Evolutionary conservation across 2,888 invertebrate genomes (phyloP), one percentile per base, ranked within the genome.

Genomic region (Melanostoma scalare): DNA sequence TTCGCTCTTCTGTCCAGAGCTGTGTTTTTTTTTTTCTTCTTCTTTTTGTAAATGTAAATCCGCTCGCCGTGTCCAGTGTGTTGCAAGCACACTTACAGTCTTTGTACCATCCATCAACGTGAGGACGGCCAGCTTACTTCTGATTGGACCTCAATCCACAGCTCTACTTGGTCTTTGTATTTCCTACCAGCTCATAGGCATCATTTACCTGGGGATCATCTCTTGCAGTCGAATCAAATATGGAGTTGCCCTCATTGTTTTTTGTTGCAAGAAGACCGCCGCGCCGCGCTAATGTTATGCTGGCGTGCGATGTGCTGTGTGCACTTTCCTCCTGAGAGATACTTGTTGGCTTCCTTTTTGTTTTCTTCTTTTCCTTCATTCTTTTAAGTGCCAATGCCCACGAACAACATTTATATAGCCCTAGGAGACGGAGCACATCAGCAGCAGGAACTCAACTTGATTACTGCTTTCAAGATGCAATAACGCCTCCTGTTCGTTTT

Each of bases 401-500:
- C 48, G 48, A 52, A 40, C 9, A 33, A 50, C 38, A 33, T 50
- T 33, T 55, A 63, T 58, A 58, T 58, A 42, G 46, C 36, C 35
- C 36, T 30, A 46, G 60, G 60, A 60, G 20, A 20, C 20, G 60
- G 35, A 46, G 46, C 44, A 10, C 46, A 61, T 36, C 46, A 46
- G 35, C 61, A 46, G 30, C 42, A 63, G 61, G 46, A 65, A 71
- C 50, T 38, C 63, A 71, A 71, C 71, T 78, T 72, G 65, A 65
- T 78, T 72, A 78, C 71, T 56, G 50, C 52, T 60, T 67, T 78
- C 71, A 38, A 78, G 53, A 78, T 72, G 77, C 58, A 72, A 65
- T 63, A 78, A 65, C 67, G 58, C 53, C 77, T 78, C 58, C 63
- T 65, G 77, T 77, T 71, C 42, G 56, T 56, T 56, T 60, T 40